phyloP scores from a whole-genome alignment of 2,888 invertebrate species.

The Lasioglossum zephyrum region DNA sequence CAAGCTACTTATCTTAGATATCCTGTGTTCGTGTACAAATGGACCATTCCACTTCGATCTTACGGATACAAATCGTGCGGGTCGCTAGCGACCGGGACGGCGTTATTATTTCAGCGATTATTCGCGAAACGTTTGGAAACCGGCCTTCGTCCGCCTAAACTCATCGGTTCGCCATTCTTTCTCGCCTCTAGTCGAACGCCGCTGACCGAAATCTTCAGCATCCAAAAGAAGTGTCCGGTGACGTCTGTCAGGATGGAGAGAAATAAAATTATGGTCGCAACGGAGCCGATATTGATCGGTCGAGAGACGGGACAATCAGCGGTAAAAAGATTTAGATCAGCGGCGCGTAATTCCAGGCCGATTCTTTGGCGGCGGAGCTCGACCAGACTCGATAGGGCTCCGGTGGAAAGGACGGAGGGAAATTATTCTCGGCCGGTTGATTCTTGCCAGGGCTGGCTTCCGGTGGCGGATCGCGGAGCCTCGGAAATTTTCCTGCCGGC shows the following conservation, averaged over 20 bases:
- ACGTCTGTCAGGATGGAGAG: too few species aligned
- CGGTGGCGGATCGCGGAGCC: background rate
- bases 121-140: background rate
- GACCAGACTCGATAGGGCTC: background rate
- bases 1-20: constrained; percentile 5
- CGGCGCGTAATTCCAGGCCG: background rate
- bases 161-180: background rate
- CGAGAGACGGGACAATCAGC: background rate
- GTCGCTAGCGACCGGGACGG: constrained; percentile 29
- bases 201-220: background rate
- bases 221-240: too few species aligned
- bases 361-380: background rate
- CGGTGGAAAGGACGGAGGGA: background rate
- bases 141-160: background rate
- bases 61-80: constrained; percentile 41
- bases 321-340: background rate
- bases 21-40: background rate
- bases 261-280: background rate
- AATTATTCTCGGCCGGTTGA: background rate
- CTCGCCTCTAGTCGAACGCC: background rate
- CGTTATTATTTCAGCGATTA: constrained; percentile 21
- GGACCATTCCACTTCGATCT: constrained; percentile 6
- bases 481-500: constrained; percentile 4
- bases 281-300: background rate
- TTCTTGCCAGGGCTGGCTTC: background rate